Percentiles rank a stretch among this genome's conserved stretches.
These are phyloP conservation scores for Malacoctenus gilli DNA, from an alignment of 2,797 vertebrate genomes.

Conservation along the genomic window DNA sequence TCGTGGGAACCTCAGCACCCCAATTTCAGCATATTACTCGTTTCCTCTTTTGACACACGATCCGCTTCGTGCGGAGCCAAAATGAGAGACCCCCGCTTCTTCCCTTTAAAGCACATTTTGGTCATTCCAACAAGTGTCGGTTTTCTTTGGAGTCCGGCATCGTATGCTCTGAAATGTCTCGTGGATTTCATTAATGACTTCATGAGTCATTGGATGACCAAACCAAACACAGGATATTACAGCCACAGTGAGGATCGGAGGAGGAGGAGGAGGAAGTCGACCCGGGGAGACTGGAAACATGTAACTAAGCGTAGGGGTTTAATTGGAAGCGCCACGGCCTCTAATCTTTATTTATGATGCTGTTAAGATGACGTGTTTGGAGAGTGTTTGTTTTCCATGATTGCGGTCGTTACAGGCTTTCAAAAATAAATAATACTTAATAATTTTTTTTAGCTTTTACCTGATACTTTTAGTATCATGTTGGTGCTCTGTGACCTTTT, in stretches of 20 bases:
- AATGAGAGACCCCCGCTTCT: constrained; percentile 53
- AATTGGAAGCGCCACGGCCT: too few relatives aligned
- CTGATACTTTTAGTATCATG: neutral
- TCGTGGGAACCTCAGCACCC: constrained; percentile 41
- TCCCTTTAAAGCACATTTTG: constrained; percentile 45
- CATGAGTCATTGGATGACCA: constrained; percentile 18
- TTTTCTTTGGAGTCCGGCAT: constrained; percentile 34
- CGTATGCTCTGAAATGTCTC: constrained; percentile 41
- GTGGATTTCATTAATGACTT: constrained; percentile 52
- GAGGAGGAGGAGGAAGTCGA: constrained; percentile 7
- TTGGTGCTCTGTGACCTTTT: neutral
- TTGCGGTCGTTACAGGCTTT: too few relatives aligned
- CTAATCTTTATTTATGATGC: too few relatives aligned
- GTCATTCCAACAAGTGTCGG: constrained; percentile 49
- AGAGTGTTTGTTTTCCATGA: too few relatives aligned
- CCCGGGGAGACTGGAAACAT: neutral
- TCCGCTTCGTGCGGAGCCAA: constrained; percentile 34
- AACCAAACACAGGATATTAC: constrained; percentile 56
- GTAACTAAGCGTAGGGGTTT: too few relatives aligned
- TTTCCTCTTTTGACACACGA: constrained; percentile 50
- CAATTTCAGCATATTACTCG: constrained; percentile 53
- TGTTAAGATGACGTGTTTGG: too few relatives aligned
- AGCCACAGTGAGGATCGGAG: constrained; percentile 3
- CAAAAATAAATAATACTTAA: neutral
- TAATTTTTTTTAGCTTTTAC: neutral